Base-by-base conservation (phyloP, 2,113 vertebrate genomes). In the Larimichthys crocea region DNA sequence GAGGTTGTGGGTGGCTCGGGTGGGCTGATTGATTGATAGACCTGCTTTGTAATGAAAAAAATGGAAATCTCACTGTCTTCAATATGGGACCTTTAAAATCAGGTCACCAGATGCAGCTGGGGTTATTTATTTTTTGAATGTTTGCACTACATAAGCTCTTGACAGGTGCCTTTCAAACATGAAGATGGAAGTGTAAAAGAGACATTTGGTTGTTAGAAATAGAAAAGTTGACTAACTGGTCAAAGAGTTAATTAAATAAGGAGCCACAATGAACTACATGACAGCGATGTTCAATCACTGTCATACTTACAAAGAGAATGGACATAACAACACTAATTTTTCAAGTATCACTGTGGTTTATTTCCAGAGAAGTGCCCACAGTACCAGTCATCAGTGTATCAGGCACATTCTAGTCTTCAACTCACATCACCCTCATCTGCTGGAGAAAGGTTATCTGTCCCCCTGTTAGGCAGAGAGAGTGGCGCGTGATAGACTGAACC, bases 401-500 rank as follows among this genome's bases (percentile, higher is more conserved):
- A 52, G 16, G 17, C 82, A 76, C 62, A 6, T 46, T 40, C 35
- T 46, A 12, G 9, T 78, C 70, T 71, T 75, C 78, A 65, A 31
- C 55, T 77, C 69, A 15, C 85, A 83, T 81, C 85, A 82, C 77
- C 80, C 83, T 91, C 84, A 80, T 84, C 76, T 74, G 64, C 66
- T 70, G 46, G 60, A 35, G 14, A 86, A 92, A 89, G 83, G 91
- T 91, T 86, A 88, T 78, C 82, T 74, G 78, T 88, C 85, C 50
- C 65, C 79, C 74, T 55, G 79, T 71, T 74, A 60, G 79, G 52
- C 59, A 55, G 61, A 52, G 20, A 55, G 82, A 77, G 60, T 61
- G 88, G 72, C 71, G 7, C 46, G 79, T 74, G 84, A 72, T 40
- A 17, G 71, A 69, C 75, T 4, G 52, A 84, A 67, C 64, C 55